A percentile compares a stretch with the other conserved stretches of the same genome.
Evolutionary conservation across 2,113 vertebrate species (phyloP).

Genomic region (Aptenodytes patagonicus): DNA sequence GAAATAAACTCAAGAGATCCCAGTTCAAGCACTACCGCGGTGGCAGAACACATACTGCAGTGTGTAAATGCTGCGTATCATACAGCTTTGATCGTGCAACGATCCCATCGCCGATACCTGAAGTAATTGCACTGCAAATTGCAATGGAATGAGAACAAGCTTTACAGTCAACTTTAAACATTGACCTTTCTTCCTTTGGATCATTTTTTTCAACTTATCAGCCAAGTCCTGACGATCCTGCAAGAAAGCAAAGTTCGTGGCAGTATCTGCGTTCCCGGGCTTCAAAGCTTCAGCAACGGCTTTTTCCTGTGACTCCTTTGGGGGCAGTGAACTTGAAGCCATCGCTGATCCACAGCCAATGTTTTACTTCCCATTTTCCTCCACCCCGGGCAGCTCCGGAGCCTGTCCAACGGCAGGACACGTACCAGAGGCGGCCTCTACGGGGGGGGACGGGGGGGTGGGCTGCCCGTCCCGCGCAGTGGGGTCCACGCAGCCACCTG

Average conservation of each 20-base stretch:
- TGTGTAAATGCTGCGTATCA: not conserved
- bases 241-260: not conserved
- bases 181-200: not conserved
- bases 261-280: not conserved
- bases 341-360: rapidly evolving
- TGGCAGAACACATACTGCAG: not conserved
- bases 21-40: rapidly evolving
- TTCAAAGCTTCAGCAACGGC: not conserved
- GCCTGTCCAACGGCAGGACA: not conserved
- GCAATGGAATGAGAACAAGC: not conserved
- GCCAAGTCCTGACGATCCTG: not conserved
- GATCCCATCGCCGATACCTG: not conserved
- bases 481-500: no score
- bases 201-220: not conserved
- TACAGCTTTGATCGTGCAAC: not conserved
- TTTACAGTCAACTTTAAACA: not conserved
- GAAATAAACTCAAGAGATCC: not conserved
- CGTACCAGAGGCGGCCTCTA: not conserved
- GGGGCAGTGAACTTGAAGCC: not conserved
- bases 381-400: not conserved
- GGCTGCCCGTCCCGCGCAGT: no score
- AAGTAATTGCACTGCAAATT: no score
- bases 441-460: no score
- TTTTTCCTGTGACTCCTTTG: not conserved
- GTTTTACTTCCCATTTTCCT: not conserved